Evolutionary conservation across 2,113 vertebrate genomes (phyloP).

Genomic region (Eudyptes chrysolophus): DNA sequence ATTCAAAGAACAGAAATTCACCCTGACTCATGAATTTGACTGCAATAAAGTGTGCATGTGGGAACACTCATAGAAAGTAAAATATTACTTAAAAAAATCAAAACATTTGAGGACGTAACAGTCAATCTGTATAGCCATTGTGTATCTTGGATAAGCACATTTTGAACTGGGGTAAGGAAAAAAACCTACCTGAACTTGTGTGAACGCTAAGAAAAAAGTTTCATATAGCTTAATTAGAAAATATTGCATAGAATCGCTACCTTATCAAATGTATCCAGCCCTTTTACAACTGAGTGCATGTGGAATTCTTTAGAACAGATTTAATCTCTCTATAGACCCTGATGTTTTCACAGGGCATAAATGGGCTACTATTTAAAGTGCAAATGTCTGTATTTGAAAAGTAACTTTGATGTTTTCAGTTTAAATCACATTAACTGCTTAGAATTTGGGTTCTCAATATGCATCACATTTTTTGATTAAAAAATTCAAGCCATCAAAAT

Average conservation of each 20-base stretch:
- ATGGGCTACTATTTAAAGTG: background rate
- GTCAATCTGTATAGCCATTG: fast-evolving
- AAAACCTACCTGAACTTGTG: background rate
- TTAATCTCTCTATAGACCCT: background rate
- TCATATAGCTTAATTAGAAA: background rate
- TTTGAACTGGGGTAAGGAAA: background rate
- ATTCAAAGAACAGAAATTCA: background rate
- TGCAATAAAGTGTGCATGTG: fast-evolving
- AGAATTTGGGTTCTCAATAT: background rate
- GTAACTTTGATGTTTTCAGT: background rate
- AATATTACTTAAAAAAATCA: background rate
- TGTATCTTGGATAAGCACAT: background rate
- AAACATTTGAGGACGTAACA: background rate
- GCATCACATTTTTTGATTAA: background rate
- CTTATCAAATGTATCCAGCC: background rate
- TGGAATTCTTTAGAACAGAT: background rate
- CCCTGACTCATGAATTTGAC: fast-evolving
- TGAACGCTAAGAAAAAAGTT: background rate
- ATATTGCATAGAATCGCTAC: background rate
- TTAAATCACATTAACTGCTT: background rate
- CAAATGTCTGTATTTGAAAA: background rate
- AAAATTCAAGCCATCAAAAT: slow-evolving; percentile 6
- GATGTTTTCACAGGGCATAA: background rate
- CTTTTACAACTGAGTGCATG: background rate
- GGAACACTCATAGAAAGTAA: background rate